Evolutionary conservation across 2,113 vertebrate species (phyloP).

Genomic region (Platichthys stellatus): DNA sequence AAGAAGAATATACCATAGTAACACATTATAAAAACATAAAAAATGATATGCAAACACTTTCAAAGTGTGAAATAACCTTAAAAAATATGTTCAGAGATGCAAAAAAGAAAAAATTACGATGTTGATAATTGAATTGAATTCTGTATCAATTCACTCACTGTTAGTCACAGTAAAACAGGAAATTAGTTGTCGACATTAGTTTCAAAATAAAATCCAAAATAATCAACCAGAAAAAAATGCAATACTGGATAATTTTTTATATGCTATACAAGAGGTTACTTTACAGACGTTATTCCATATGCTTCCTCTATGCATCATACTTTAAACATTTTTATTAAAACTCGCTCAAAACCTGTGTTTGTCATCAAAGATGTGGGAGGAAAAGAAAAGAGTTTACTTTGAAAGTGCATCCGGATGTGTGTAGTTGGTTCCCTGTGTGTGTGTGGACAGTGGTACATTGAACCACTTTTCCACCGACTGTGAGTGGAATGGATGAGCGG

Average conservation of each 20-base stretch:
- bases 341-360: rapidly evolving
- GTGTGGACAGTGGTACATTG: constrained; percentile 35
- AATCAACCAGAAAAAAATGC: background rate
- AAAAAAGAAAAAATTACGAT: no score
- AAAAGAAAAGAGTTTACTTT: constrained; percentile 15
- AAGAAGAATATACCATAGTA: no score
- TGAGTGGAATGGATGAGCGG: constrained; percentile 59
- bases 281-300: background rate
- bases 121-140: no score
- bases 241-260: background rate
- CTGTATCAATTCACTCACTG: background rate
- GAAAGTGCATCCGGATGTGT: background rate
- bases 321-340: background rate
- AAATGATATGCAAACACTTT: background rate
- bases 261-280: background rate
- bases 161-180: background rate
- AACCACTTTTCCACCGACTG: constrained; percentile 56
- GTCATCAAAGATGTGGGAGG: background rate
- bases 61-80: background rate
- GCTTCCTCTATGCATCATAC: rapidly evolving
- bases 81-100: background rate
- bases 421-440: rapidly evolving
- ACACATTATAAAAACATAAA: background rate
- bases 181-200: background rate
- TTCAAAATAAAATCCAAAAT: constrained; percentile 34